Percentiles rank a stretch among this genome's conserved stretches.
phyloP scores from a whole-genome alignment of 2,797 vertebrate genomes.

The Zonotrichia albicollis region DNA sequence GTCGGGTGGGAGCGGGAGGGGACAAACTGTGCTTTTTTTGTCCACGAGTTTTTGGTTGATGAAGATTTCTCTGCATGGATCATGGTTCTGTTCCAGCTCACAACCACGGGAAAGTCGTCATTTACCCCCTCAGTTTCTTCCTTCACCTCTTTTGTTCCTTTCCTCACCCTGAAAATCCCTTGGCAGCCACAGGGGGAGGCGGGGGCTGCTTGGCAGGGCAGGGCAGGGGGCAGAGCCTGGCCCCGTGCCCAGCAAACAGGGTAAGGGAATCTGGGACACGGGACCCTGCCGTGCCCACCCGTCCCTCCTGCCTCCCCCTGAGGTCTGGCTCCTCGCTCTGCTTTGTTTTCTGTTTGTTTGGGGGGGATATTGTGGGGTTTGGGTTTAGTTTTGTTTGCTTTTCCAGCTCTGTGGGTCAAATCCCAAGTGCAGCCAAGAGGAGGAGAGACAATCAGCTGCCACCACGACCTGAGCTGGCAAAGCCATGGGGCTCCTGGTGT shows the following conservation, averaged over 20 bases:
- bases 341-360: neutral
- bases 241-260: neutral
- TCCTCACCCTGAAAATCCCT: constrained; percentile 66
- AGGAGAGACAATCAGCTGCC: constrained; percentile 74
- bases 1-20: constrained; percentile 40
- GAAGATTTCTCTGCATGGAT: constrained; percentile 68
- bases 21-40: constrained; percentile 60
- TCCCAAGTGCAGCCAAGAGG: constrained; percentile 56
- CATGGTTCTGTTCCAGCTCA: neutral
- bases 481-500: neutral
- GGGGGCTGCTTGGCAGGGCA: neutral
- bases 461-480: neutral
- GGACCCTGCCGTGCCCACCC: neutral
- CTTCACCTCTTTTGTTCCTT: neutral
- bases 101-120: constrained; percentile 65
- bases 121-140: constrained; percentile 66
- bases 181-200: constrained; percentile 56
- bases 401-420: constrained; percentile 13
- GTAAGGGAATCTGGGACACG: neutral
- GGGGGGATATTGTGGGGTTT: neutral
- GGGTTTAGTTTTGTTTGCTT: neutral
- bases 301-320: accelerated
- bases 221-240: neutral
- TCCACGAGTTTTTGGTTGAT: constrained; percentile 65
- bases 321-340: neutral